Evolutionary conservation across 2,888 invertebrate species (phyloP).

Genomic region (Melanophora roralis): DNA sequence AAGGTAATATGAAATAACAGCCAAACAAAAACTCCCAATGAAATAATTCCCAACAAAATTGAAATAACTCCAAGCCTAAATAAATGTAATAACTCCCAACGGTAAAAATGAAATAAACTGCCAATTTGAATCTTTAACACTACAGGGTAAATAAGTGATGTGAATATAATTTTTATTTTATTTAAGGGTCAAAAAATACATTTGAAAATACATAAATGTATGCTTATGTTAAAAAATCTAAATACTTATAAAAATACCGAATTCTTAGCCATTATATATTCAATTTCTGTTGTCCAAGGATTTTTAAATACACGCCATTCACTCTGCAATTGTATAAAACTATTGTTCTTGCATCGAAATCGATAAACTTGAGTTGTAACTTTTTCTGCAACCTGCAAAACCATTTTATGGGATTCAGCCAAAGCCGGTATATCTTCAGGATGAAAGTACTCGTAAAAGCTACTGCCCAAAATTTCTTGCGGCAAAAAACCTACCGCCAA

Average conservation of each 20-base stretch:
- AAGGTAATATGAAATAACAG: no score
- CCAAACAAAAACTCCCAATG: no score
- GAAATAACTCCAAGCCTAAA: no score
- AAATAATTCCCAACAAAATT: no score
- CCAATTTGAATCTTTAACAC: no score
- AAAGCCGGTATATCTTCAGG: conserved; percentile 87
- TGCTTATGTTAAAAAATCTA: background rate
- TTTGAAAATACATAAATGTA: background rate
- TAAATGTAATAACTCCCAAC: no score
- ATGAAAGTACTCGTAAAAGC: conserved; percentile 94
- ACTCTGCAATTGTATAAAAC: conserved; percentile 84
- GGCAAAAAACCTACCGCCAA: conserved; percentile 92
- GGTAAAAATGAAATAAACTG: no score
- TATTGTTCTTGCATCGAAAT: conserved; percentile 88
- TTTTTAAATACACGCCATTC: conserved; percentile 94
- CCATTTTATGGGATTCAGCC: conserved; percentile 89
- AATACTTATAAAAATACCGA: conserved; percentile 82
- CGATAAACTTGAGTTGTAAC: conserved; percentile 85
- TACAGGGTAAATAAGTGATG: no score
- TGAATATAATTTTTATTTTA: no score
- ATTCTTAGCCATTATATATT: conserved; percentile 92
- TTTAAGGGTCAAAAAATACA: no score
- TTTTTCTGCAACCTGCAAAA: conserved; percentile 82
- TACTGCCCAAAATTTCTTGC: conserved; percentile 94
- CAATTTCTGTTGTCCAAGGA: conserved; percentile 97